A percentile compares a stretch with the other conserved stretches of the same genome.
Evolutionary conservation across 2,888 invertebrate species (phyloP).

Genomic region (Tenthredo distinguenda): DNA sequence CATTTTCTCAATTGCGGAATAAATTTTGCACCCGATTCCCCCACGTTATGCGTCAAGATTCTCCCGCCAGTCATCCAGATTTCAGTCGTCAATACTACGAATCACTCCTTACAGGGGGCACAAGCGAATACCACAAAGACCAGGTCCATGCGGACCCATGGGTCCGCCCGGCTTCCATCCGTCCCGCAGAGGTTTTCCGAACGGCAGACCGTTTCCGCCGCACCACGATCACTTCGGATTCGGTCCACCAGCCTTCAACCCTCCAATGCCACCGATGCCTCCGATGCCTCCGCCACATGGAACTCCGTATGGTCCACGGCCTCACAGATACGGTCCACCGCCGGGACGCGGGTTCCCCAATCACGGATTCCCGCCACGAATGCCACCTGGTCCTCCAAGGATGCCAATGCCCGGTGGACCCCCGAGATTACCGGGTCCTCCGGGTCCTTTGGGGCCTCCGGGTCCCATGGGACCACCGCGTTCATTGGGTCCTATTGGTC

Average conservation of each 20-base stretch:
- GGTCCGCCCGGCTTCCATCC: constrained; percentile 59
- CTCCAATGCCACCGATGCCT: constrained; percentile 44
- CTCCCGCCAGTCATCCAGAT: neutral
- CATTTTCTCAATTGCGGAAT: neutral
- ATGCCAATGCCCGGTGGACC: constrained; percentile 58
- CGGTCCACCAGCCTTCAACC: constrained; percentile 52
- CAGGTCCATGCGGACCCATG: constrained; percentile 54
- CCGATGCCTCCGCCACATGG: constrained; percentile 54
- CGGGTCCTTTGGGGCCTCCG: constrained; percentile 48
- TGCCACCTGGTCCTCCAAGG: constrained; percentile 58
- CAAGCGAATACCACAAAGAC: constrained; percentile 32
- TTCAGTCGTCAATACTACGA: constrained; percentile 8
- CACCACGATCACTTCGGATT: constrained; percentile 55
- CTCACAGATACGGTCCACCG: constrained; percentile 56
- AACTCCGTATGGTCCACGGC: constrained; percentile 47
- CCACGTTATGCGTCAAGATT: neutral
- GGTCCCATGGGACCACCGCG: constrained; percentile 56
- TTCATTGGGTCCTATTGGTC: constrained; percentile 49
- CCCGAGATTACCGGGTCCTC: constrained; percentile 54
- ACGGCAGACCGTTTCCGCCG: constrained; percentile 63
- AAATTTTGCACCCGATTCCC: neutral
- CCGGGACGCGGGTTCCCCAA: constrained; percentile 57
- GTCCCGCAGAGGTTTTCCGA: constrained; percentile 62
- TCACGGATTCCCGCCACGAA: constrained; percentile 54
- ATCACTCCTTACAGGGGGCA: constrained; percentile 22